Evolutionary conservation across 1,140 invertebrate species (phyloP).

Genomic region (Sinella curviseta): DNA sequence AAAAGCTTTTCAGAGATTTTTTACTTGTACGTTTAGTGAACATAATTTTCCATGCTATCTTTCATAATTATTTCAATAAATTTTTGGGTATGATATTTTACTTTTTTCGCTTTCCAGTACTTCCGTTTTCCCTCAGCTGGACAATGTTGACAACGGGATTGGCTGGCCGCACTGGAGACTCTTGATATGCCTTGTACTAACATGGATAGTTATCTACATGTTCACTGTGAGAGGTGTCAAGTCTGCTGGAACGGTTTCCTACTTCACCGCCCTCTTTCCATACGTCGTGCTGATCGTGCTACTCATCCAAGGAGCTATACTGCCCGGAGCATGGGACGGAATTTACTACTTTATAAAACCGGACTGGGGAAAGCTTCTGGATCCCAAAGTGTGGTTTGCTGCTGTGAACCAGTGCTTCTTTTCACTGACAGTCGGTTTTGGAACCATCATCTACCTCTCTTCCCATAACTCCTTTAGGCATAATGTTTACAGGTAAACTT

Average conservation of each 20-base stretch:
- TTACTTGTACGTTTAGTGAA: constrained; percentile 4
- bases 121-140: background rate
- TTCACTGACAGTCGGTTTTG: constrained; percentile 39
- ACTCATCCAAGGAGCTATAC: constrained; percentile 56
- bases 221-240: background rate
- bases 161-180: constrained; percentile 16
- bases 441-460: constrained; percentile 41
- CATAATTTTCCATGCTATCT: no score
- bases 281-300: constrained; percentile 59
- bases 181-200: background rate
- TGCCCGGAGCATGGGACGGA: constrained; percentile 56
- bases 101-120: background rate
- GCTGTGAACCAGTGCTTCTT: constrained; percentile 24
- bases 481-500: constrained; percentile 12
- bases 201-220: constrained; percentile 5
- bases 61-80: no score
- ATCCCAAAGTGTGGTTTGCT: constrained; percentile 14
- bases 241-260: constrained; percentile 59
- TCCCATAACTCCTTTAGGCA: constrained; percentile 1
- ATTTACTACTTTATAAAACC: constrained; percentile 20
- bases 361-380: background rate
- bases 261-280: constrained; percentile 58
- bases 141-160: constrained; percentile 27
- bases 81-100: background rate
- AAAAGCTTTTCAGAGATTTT: constrained; percentile 1